phyloP scores from a whole-genome alignment of 2,113 vertebrate genomes.

The Grammomys surdaster region DNA sequence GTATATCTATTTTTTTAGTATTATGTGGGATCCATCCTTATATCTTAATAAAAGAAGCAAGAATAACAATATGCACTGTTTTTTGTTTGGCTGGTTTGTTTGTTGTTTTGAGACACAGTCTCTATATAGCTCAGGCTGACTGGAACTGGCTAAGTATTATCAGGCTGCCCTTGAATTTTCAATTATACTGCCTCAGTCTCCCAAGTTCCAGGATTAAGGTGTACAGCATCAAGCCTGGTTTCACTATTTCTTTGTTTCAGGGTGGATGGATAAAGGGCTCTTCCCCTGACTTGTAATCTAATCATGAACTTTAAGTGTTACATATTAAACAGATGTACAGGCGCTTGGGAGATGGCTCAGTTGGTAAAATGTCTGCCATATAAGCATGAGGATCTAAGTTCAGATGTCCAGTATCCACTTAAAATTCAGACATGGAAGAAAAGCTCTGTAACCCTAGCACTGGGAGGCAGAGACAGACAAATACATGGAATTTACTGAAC shows the following conservation, averaged over 20 bases:
- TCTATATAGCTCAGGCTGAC: neutral
- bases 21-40: conserved; percentile 40
- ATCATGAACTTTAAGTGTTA: neutral
- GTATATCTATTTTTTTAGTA: conserved; percentile 25
- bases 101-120: neutral
- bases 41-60: conserved; percentile 30
- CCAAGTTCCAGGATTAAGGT: neutral
- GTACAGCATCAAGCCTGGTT: neutral
- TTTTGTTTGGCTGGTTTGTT: neutral
- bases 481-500: neutral
- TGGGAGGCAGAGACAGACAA: neutral
- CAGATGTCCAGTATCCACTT: neutral
- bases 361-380: neutral
- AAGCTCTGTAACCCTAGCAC: neutral
- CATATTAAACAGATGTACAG: neutral
- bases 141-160: neutral
- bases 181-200: neutral
- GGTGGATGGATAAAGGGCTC: too few species aligned
- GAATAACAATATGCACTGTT: neutral
- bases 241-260: conserved; percentile 28
- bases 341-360: neutral
- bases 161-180: neutral
- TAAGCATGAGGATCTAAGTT: neutral
- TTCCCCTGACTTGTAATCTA: conserved; percentile 13
- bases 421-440: neutral